Conservation (phyloP, 2,797 vertebrate species). For the Mus spretus region DNA sequence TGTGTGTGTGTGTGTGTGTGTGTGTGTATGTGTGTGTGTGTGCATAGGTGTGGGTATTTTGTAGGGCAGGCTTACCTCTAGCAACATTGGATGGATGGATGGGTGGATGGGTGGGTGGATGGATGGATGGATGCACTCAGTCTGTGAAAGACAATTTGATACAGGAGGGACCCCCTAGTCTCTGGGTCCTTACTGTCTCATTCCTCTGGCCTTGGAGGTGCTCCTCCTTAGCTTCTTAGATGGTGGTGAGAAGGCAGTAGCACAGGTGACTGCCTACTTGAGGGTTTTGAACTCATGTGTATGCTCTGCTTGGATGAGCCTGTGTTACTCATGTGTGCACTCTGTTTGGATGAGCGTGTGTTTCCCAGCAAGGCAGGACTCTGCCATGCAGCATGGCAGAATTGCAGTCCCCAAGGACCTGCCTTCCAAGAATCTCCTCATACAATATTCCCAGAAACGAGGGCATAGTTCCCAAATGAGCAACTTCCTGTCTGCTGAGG, state of each 20-base stretch:
- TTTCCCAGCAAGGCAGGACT: not conserved
- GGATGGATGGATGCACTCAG: not conserved
- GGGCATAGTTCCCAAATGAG: not conserved
- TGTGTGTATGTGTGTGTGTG: not conserved
- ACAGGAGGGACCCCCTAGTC: not conserved
- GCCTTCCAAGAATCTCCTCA: not conserved
- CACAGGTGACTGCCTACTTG: no score
- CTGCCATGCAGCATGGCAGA: not conserved
- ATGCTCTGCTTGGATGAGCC: not conserved
- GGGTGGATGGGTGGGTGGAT: no score
- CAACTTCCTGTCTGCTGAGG: not conserved
- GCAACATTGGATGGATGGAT: not conserved
- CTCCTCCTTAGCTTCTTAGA: not conserved
- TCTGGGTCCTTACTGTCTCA: not conserved
- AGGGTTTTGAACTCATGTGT: not conserved
- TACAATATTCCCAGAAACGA: not conserved
- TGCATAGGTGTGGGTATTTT: not conserved
- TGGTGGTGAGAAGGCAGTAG: not conserved
- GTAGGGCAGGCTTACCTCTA: not conserved
- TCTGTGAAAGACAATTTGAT: not conserved
- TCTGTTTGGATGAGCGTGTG: not conserved
- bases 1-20: not conserved
- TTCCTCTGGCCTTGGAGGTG: not conserved
- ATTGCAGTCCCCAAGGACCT: not conserved
- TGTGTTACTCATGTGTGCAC: not conserved